Base-by-base conservation (phyloP, 2,888 invertebrate species). In the Cacoxenus indagator region DNA sequence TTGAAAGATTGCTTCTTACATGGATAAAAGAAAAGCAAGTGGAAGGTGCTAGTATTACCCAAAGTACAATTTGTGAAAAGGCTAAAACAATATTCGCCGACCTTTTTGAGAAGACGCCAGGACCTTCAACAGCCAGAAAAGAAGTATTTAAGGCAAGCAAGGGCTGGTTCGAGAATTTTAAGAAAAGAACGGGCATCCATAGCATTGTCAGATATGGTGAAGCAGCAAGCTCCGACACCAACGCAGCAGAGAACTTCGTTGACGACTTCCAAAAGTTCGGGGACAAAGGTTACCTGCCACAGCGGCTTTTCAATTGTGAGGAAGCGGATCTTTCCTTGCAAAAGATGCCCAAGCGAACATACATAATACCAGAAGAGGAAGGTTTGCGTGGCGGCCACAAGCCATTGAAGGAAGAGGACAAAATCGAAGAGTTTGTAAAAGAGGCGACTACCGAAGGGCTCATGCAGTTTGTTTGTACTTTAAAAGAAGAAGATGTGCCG, bases 81-180 rank as follows among this genome's bases (percentile, higher is more conserved):
- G 57, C 57, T 22, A 57, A 57, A 57, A 26, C 9, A 26, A 27
- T 57, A 26, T 57, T 57, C 29, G 24, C 5, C 27, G 57, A 57
- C 1, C 4, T 57, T 57, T 22, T 22, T 57, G 27, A 57, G 24
- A 57, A 57, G 24, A 57, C 57, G 24, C 57, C 55, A 55, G 55
- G 55, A 55, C 4, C 57, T 11, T 57, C 57, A 57, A 14, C 57
- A 57, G 29, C 57, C 27, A 26, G n/a, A 22, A 26, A 57, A 57
- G 57, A 57, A 22, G 57, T 57, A 27, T 57, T 57, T 26, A 57
- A 57, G 14, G 57, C 57, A 57, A 57, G 57, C 27, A 57, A 19
- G 27, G 57, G 54, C n/a, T 54, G 54, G 54, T 54, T 57, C 4
- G 57, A 57, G 57, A 57, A 57, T 27, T 57, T 57, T 57, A 57